Evolutionary conservation across 2,113 vertebrate genomes (phyloP), one percentile per base, ranked within the genome.

Genomic region (Nipponia nippon): DNA sequence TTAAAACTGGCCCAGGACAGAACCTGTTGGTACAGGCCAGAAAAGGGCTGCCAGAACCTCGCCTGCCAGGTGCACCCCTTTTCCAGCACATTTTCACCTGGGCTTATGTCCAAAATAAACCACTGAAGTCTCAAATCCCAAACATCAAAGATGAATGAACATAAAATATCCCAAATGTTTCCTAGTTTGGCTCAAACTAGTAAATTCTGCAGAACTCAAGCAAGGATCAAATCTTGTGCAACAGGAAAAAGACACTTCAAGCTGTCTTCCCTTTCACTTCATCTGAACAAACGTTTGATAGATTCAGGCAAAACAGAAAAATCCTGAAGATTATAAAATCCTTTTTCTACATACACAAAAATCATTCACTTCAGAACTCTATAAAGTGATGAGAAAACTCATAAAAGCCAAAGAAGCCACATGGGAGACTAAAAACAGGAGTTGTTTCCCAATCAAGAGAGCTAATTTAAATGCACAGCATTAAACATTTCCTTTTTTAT

Each of bases 91-190:
- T 89, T 95, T 92, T 47, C 81, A 76, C 73, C 89, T 20, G 70
- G 91, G 93, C 89, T 93, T 25, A 6, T 12, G 53, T 44, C 96
- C 96, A 96, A 72, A 93, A 90, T 32, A 96, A 96, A 91, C 87
- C 76, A 87, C 4, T 20, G 2, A 36, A 61, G 62, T 77, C 77
- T 89, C 72, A 87, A 86, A 87, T 56, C 71, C 47, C 87, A 71
- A 85, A 83, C 80, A 83, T 55, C 91, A 94, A 87, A 88, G 88
- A 75, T 49, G 61, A 90, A 93, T 34, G 77, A 87, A 80, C 32
- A 49, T 62, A 83, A 81, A 95, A 89, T 53, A 81, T 26, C 72
- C 75, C 19, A 75, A 96, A 82, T 72, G 87, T 77, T 88, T 78
- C 85, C 83, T 50, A 78, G 71, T 53, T 72, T 91, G 93, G 94